Base-by-base conservation (phyloP, 1,140 invertebrate genomes). In the Lineus longissimus region DNA sequence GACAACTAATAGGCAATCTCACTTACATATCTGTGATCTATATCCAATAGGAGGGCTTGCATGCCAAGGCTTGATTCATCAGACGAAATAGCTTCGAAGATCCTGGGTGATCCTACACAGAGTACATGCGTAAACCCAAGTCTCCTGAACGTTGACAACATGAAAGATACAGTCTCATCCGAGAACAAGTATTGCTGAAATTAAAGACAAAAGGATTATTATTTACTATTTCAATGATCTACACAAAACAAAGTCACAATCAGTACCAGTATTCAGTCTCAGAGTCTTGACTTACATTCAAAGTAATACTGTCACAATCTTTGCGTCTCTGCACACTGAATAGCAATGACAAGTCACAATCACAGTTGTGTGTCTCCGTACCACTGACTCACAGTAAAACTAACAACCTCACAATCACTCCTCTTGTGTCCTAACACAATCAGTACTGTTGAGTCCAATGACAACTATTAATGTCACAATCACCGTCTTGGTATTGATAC, bases 81-180 rank as follows among this genome's bases (percentile, higher is more conserved):
- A n/a, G n/a, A 4, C 47, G n/a, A 7, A n/a, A 51, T 27, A 9
- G n/a, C 47, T 23, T 51, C 19, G n/a, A 51, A 23, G 19, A 19
- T 4, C 77, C 76, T 77, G 41, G 91, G 91, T 15, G 89, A 85
- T 54, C 91, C 91, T 63, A 93, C 86, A 73, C 91, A 92, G 7
- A 94, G 73, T 7, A 92, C 84, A 76, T 88, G 80, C 76, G 81
- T 86, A 33, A 86, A 84, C 63, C 83, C 76, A 55, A 86, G 73
- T 27, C 79, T 70, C 17, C 71, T 57, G 0, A 90, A 77, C 62
- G 86, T 84, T 59, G 85, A 76, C 0, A 85, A 68, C 27, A 89
- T 80, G 47, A 86, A 84, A 43, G 82, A 69, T 15, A 86, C 81
- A 55, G 88, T 82, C 59, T 80, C 77, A 58, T 84, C 76, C 0